These are phyloP conservation scores for Helarctos malayanus DNA, from an alignment of 2,797 vertebrate genomes.

Conservation along the genomic window DNA sequence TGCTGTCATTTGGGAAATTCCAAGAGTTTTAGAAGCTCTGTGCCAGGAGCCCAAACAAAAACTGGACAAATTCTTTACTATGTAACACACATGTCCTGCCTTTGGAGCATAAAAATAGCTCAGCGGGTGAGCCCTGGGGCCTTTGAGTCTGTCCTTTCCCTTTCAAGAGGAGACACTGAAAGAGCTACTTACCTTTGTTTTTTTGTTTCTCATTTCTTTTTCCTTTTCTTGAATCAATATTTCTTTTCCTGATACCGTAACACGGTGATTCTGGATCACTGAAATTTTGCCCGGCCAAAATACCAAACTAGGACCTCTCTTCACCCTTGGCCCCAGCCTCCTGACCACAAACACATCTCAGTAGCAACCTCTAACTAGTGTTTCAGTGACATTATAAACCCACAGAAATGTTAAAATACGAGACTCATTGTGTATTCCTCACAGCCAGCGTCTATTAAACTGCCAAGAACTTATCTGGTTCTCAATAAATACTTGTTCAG, in stretches of 20 bases:
- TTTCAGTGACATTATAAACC: slow-evolving; percentile 60
- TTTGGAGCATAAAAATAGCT: slow-evolving; percentile 5
- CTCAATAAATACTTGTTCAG: slow-evolving; percentile 79
- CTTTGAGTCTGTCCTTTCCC: background rate
- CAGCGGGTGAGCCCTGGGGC: background rate
- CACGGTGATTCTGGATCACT: background rate
- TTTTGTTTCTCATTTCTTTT: background rate
- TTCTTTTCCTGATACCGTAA: slow-evolving; percentile 9
- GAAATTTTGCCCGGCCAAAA: background rate
- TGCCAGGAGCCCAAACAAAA: background rate
- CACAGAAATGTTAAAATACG: slow-evolving; percentile 56
- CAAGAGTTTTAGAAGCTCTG: slow-evolving; percentile 4
- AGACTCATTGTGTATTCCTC: slow-evolving; percentile 65
- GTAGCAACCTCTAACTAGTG: background rate
- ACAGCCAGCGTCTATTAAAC: slow-evolving; percentile 67
- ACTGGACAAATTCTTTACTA: background rate
- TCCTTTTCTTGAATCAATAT: background rate
- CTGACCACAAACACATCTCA: background rate
- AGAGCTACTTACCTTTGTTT: background rate
- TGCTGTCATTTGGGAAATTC: background rate
- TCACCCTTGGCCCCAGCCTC: background rate
- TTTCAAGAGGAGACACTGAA: background rate
- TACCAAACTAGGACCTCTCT: background rate
- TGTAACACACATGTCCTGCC: background rate
- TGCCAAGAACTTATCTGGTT: slow-evolving; percentile 76